Evolutionary conservation across 2,888 invertebrate species (phyloP).

Genomic region (Trichopoda pennipes): DNA sequence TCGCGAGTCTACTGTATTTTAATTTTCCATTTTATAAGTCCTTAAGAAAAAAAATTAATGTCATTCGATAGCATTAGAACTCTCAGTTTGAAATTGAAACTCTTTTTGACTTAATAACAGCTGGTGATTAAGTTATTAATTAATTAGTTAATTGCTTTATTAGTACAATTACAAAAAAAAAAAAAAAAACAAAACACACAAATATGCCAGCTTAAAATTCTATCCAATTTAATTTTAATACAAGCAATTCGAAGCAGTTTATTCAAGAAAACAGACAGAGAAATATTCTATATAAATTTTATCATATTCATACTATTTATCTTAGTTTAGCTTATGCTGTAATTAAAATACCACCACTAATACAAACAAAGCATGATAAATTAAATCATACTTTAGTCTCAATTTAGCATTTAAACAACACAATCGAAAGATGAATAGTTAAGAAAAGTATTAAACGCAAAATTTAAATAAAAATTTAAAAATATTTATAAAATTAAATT

Average conservation of each 20-base stretch:
- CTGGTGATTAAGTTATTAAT: constrained; percentile 41
- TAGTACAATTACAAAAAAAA: constrained; percentile 25
- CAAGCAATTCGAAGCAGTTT: constrained; percentile 1
- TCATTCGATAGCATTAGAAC: not conserved
- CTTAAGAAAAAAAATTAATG: not conserved
- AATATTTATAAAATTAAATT: not conserved
- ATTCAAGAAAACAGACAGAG: constrained; percentile 28
- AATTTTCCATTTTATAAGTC: not conserved
- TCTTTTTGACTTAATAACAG: constrained; percentile 9
- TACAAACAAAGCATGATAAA: constrained; percentile 32
- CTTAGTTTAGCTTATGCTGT: constrained; percentile 29
- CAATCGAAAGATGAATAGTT: constrained; percentile 30
- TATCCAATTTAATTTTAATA: constrained; percentile 20
- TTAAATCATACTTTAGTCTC: constrained; percentile 56
- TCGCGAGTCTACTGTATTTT: too few relatives aligned
- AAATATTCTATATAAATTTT: constrained; percentile 1
- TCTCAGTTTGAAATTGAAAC: not conserved
- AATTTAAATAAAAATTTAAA: constrained; percentile 10
- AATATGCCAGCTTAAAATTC: constrained; percentile 20
- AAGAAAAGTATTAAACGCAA: constrained; percentile 6
- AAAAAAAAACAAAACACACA: not conserved
- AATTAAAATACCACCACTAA: constrained; percentile 56
- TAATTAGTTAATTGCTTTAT: constrained; percentile 25
- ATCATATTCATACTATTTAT: constrained; percentile 23
- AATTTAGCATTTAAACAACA: constrained; percentile 59